These are phyloP conservation scores for Thysanoteuthis rhombus DNA, from an alignment of 2,888 invertebrate species.

Conservation along the genomic window DNA sequence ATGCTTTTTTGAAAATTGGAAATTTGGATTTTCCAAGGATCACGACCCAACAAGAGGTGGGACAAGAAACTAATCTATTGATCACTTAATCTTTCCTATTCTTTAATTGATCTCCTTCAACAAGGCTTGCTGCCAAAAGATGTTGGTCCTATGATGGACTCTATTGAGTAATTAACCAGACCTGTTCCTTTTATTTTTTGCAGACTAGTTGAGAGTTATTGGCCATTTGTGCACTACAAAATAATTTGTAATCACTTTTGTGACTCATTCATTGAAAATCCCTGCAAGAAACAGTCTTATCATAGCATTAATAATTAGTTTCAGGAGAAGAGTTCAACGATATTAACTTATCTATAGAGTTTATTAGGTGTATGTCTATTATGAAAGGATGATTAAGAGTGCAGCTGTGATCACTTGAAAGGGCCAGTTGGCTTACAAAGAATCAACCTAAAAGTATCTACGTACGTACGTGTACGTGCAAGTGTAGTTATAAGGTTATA, in stretches of 20 bases:
- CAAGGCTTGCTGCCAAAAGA: too few relatives aligned
- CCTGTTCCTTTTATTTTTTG: too few relatives aligned
- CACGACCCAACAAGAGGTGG: too few relatives aligned
- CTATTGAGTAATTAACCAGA: too few relatives aligned
- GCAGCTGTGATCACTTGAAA: not conserved
- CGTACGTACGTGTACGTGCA: too few relatives aligned
- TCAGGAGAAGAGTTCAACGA: not conserved
- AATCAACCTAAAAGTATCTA: not conserved
- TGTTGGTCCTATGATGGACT: too few relatives aligned
- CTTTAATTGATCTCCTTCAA: too few relatives aligned
- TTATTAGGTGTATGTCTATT: not conserved
- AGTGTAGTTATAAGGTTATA: too few relatives aligned
- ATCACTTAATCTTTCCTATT: too few relatives aligned
- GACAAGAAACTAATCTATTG: too few relatives aligned
- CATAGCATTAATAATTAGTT: not conserved
- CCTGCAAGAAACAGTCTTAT: not conserved
- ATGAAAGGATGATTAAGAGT: not conserved
- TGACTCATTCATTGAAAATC: not conserved
- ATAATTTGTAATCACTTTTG: not conserved
- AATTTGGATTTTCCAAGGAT: too few relatives aligned
- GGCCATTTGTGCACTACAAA: not conserved
- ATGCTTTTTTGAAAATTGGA: too few relatives aligned
- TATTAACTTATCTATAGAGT: not conserved
- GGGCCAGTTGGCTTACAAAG: not conserved
- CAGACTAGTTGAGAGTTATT: not conserved